Conservation (phyloP, 2,888 invertebrate genomes). For the Apamea monoglypha region DNA sequence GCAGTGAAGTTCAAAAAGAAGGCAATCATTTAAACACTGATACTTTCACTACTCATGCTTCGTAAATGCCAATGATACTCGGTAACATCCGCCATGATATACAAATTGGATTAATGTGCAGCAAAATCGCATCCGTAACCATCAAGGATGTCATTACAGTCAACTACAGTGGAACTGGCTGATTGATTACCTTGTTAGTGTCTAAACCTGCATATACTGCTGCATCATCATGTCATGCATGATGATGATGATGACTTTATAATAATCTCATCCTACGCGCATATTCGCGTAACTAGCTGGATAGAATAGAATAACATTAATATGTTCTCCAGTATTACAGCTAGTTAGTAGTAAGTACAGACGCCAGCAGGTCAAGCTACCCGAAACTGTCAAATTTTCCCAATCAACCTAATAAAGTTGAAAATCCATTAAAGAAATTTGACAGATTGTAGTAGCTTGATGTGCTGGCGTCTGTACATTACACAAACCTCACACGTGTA, state of each 20-base stretch:
- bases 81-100: background rate
- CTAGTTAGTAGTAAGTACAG: background rate
- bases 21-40: background rate
- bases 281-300: background rate
- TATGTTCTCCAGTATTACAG: background rate
- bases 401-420: too few species aligned
- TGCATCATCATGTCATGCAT: background rate
- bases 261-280: background rate
- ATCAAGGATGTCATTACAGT: background rate
- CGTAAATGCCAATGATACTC: background rate
- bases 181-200: background rate
- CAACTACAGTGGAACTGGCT: background rate
- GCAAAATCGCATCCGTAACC: background rate
- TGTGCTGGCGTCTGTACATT: too few species aligned
- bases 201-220: background rate
- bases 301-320: background rate
- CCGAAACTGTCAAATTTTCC: too few species aligned
- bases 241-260: background rate
- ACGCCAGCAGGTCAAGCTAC: too few species aligned
- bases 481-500: background rate
- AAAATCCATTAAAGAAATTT: too few species aligned
- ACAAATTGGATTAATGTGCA: background rate
- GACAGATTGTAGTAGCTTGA: too few species aligned
- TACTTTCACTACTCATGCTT: background rate
- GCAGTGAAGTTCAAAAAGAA: background rate